Percentiles rank a stretch among this genome's conserved stretches.
Evolutionary conservation across 2,113 vertebrate species (phyloP).

Genomic region (Phalacrocorax carbo): DNA sequence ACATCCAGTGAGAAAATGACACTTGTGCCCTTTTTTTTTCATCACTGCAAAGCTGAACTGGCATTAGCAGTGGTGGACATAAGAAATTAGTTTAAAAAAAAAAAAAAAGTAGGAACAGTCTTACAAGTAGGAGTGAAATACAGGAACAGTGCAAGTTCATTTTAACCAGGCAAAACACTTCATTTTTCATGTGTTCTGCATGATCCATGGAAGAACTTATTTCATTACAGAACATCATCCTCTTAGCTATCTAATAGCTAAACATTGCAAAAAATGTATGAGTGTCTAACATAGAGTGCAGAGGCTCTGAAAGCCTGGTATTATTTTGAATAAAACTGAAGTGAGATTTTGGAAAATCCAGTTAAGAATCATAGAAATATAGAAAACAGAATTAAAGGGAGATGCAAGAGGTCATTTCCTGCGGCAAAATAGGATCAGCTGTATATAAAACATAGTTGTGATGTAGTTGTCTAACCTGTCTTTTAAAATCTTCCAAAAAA

Average conservation of each 20-base stretch:
- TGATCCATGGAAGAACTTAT: background rate
- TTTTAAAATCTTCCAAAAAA: background rate
- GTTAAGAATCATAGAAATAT: background rate
- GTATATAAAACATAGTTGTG: background rate
- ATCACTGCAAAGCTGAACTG: background rate
- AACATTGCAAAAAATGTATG: background rate
- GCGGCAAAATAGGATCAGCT: background rate
- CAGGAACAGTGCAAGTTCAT: background rate
- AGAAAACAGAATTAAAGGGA: background rate
- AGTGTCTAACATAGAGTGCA: background rate
- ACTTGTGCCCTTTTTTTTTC: background rate
- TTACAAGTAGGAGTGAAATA: background rate
- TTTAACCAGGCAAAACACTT: background rate
- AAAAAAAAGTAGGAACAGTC: background rate
- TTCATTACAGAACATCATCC: background rate
- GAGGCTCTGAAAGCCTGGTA: background rate
- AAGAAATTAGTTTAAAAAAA: background rate
- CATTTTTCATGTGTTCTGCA: background rate
- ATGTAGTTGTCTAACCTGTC: background rate
- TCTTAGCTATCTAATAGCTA: background rate
- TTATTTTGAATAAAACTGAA: background rate
- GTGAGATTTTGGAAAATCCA: background rate
- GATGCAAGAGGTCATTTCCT: background rate
- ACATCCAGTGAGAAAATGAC: background rate
- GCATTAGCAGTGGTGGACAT: background rate